Percentiles rank a stretch among this genome's conserved stretches.
Evolutionary conservation across 2,888 invertebrate genomes (phyloP).

Genomic region (Pollenia griseotomentosa): DNA sequence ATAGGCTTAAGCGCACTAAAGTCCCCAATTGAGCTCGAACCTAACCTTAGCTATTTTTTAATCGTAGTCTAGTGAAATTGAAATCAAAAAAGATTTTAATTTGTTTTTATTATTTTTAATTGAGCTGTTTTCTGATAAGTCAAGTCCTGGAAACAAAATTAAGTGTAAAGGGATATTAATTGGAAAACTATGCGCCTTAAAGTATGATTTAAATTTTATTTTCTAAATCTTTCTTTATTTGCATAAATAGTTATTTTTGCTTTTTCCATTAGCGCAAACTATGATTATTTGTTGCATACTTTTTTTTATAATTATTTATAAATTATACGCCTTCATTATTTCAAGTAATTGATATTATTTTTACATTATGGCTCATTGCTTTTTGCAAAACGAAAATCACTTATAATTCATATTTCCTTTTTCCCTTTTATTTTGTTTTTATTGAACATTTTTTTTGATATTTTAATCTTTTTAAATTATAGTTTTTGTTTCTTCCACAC

Average conservation of each 20-base stretch:
- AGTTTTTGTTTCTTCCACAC: conserved; percentile 34
- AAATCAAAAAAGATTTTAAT: too few relatives aligned
- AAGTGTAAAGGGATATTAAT: too few relatives aligned
- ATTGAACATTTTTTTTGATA: conserved; percentile 4
- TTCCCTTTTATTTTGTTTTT: conserved; percentile 26
- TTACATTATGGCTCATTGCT: conserved; percentile 53
- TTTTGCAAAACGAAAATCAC: conserved; percentile 12
- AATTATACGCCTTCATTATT: conserved; percentile 30
- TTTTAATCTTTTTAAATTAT: conserved; percentile 70
- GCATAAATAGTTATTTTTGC: conserved; percentile 2
- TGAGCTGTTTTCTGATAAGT: too few relatives aligned
- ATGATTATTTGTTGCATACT: conserved; percentile 23
- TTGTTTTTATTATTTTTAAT: too few relatives aligned
- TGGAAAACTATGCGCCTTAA: too few relatives aligned
- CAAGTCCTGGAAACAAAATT: too few relatives aligned
- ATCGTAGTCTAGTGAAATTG: too few relatives aligned
- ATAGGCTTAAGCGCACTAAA: too few relatives aligned
- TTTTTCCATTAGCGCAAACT: neutral
- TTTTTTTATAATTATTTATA: conserved; percentile 42
- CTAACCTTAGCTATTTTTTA: too few relatives aligned
- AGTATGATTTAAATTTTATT: too few relatives aligned
- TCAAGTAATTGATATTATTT: conserved; percentile 44
- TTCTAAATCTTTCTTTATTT: neutral
- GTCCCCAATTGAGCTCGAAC: too few relatives aligned
- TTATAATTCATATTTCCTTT: conserved; percentile 50